phyloP scores from a whole-genome alignment of 2,113 vertebrate genomes.

The Laticauda colubrina region DNA sequence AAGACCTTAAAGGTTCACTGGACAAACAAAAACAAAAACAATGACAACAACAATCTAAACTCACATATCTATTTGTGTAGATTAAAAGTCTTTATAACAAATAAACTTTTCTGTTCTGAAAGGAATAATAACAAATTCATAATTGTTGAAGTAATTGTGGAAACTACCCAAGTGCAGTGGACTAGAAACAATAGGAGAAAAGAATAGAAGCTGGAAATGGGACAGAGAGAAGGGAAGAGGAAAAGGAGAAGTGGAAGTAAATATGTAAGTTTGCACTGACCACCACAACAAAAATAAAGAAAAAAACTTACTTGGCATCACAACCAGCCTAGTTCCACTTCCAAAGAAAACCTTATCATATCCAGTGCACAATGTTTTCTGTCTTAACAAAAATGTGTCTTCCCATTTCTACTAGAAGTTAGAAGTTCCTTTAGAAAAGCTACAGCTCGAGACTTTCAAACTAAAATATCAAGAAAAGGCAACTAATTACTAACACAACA shows the following conservation, averaged over 20 bases:
- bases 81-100: neutral
- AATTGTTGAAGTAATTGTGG: neutral
- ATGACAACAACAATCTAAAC: neutral
- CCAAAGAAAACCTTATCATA: conserved; percentile 43
- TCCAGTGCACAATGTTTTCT: too few species aligned
- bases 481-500: too few species aligned
- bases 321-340: conserved; percentile 9
- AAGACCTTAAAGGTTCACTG: neutral
- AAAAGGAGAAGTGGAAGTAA: too few species aligned
- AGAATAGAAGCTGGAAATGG: neutral
- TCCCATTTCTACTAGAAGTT: too few species aligned
- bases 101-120: neutral
- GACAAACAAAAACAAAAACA: too few species aligned
- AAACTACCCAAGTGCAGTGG: neutral
- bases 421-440: neutral
- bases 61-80: neutral
- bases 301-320: neutral
- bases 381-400: too few species aligned
- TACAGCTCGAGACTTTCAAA: neutral
- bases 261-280: too few species aligned
- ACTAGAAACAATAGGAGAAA: neutral
- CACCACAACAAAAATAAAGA: neutral
- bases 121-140: neutral
- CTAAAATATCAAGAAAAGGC: neutral
- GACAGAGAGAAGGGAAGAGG: too few species aligned